These are phyloP conservation scores for Myopa tessellatipennis DNA, from an alignment of 2,888 invertebrate genomes.

Conservation along the genomic window DNA sequence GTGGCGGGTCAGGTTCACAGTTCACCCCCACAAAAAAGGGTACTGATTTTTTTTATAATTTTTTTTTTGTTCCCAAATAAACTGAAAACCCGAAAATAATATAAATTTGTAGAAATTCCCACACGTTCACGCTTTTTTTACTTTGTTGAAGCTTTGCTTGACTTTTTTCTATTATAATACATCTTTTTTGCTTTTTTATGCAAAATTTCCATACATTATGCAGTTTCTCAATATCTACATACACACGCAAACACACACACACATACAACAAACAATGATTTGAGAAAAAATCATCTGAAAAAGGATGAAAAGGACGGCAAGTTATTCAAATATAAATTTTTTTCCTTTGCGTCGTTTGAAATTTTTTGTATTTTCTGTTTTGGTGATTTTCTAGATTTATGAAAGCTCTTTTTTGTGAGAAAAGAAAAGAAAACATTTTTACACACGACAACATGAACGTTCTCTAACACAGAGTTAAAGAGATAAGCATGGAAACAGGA, in stretches of 20 bases:
- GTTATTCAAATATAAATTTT: conserved; percentile 23
- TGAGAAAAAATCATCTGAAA: conserved; percentile 3
- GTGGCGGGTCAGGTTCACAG: background rate
- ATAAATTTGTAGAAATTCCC: conserved; percentile 11
- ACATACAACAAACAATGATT: background rate
- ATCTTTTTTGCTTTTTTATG: background rate
- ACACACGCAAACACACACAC: background rate
- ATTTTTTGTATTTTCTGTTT: background rate
- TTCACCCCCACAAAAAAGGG: too few relatives aligned
- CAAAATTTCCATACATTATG: conserved; percentile 29
- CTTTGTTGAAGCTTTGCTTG: background rate
- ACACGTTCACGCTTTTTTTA: conserved; percentile 4
- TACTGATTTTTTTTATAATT: background rate
- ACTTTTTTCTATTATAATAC: background rate
- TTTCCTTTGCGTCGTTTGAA: background rate
- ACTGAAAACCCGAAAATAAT: background rate
- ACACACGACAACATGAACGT: conserved; percentile 25
- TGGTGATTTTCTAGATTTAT: conserved; percentile 12
- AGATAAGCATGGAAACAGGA: too few relatives aligned
- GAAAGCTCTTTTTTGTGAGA: background rate
- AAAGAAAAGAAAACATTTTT: conserved; percentile 22
- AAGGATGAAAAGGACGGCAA: background rate
- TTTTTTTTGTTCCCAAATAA: background rate
- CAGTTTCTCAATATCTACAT: background rate
- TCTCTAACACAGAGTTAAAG: background rate